phyloP scores from a whole-genome alignment of 1,140 invertebrate species.

The Nomia melanderi region DNA sequence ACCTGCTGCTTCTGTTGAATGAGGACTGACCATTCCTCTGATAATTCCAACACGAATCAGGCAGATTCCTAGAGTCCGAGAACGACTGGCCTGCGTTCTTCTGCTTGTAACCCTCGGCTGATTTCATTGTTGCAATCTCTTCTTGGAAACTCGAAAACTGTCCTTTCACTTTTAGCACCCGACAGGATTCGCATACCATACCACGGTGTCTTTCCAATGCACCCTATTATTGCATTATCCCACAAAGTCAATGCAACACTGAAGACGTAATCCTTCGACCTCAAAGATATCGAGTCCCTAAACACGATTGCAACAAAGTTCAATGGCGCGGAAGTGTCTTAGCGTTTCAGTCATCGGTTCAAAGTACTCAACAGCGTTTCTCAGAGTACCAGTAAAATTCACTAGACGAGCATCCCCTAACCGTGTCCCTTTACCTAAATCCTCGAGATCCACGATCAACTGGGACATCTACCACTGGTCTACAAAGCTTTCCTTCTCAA shows the following conservation, averaged over 20 bases:
- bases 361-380: background rate
- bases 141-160: background rate
- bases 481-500: background rate
- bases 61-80: conserved; percentile 25
- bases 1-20: conserved; percentile 50
- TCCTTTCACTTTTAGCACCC: conserved; percentile 1
- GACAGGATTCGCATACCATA: background rate
- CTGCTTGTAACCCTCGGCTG: conserved; percentile 47
- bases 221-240: background rate
- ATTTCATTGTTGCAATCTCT: conserved; percentile 53
- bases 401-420: background rate
- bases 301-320: no score
- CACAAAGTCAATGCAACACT: no score
- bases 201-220: background rate
- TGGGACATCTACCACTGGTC: background rate
- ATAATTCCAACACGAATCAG: conserved; percentile 56
- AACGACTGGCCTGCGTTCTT: conserved; percentile 45
- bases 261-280: no score
- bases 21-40: conserved; percentile 33
- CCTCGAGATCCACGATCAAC: background rate
- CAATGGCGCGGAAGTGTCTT: no score
- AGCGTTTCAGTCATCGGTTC: background rate
- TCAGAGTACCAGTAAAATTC: no score
- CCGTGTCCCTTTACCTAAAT: background rate
- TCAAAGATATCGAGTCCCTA: background rate